These are phyloP conservation scores for Amblyopsis rosae DNA, from an alignment of 2,113 vertebrate species.

Conservation along the genomic window DNA sequence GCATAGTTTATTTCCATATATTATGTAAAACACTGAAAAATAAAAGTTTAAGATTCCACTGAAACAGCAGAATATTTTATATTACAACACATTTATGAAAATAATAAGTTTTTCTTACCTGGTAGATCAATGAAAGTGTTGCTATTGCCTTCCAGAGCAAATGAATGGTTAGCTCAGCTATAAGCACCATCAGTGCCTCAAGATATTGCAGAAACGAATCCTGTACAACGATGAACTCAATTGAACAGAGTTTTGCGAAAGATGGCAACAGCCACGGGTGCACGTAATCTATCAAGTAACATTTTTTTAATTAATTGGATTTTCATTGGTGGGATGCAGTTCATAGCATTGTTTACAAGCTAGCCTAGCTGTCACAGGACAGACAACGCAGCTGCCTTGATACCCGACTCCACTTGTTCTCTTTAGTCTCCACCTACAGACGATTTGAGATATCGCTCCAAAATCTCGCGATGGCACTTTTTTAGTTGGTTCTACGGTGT, in stretches of 20 bases:
- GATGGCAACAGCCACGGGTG: not conserved
- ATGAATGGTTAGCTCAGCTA: conserved; percentile 54
- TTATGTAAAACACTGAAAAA: conserved; percentile 19
- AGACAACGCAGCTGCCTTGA: conserved; percentile 21
- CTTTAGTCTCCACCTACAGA: conserved; percentile 46
- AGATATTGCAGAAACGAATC: conserved; percentile 24
- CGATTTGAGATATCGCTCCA: conserved; percentile 30
- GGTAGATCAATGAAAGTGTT: conserved; percentile 8
- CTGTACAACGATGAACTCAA: not conserved
- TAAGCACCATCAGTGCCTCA: conserved; percentile 32
- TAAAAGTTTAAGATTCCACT: not conserved
- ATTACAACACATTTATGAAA: not conserved
- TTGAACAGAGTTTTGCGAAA: not conserved
- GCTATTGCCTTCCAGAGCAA: conserved; percentile 22
- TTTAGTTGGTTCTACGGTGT: no score
- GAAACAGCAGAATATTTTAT: not conserved
- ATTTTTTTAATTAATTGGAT: conserved; percentile 29
- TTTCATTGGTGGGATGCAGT: not conserved
- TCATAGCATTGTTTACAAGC: conserved; percentile 32
- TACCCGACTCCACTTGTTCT: conserved; percentile 39
- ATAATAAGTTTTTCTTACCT: conserved; percentile 35
- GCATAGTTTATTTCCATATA: conserved; percentile 6
- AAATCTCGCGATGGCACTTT: conserved; percentile 47
- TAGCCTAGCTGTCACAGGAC: conserved; percentile 30
- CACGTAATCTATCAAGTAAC: not conserved